A percentile compares a stretch with the other conserved stretches of the same genome.
These are phyloP conservation scores for Vanessa atalanta DNA, from an alignment of 1,140 invertebrate species.

Conservation along the genomic window DNA sequence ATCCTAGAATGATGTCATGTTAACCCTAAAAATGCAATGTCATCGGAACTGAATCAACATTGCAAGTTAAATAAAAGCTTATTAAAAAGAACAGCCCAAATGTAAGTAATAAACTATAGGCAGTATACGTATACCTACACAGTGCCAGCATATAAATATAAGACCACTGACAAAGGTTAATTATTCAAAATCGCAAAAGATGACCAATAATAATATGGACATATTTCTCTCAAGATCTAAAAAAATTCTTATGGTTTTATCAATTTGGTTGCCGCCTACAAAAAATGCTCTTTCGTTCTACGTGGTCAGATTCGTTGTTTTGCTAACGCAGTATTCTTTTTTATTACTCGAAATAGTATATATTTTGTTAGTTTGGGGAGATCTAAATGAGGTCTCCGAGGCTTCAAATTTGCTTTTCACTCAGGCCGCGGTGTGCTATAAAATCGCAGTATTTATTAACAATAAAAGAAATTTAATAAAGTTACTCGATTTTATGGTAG, in stretches of 20 bases:
- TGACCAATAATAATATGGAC: conserved; percentile 43
- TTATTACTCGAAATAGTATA: conserved; percentile 65
- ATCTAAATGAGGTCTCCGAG: conserved; percentile 64
- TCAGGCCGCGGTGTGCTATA: conserved; percentile 66
- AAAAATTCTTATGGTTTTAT: conserved; percentile 52
- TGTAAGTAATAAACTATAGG: background rate
- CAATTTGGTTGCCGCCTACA: conserved; percentile 51
- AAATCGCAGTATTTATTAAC: conserved; percentile 55
- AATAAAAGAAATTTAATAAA: conserved; percentile 50
- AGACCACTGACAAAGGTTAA: background rate
- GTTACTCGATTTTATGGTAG: conserved; percentile 53
- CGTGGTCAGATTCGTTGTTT: conserved; percentile 48
- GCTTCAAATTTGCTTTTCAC: conserved; percentile 66
- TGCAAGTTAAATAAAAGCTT: too few species aligned
- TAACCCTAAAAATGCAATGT: too few species aligned
- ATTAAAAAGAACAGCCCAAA: background rate
- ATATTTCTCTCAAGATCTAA: conserved; percentile 53
- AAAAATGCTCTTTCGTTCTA: conserved; percentile 39
- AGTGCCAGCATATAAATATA: background rate
- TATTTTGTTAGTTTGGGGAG: conserved; percentile 59
- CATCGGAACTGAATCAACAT: too few species aligned
- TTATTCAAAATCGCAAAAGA: conserved; percentile 18
- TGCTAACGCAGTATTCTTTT: conserved; percentile 61
- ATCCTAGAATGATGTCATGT: too few species aligned
- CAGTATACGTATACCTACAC: too few species aligned